Percentiles rank a stretch among this genome's conserved stretches.
Evolutionary conservation across 2,113 vertebrate species (phyloP).

Genomic region (Calonectris borealis): DNA sequence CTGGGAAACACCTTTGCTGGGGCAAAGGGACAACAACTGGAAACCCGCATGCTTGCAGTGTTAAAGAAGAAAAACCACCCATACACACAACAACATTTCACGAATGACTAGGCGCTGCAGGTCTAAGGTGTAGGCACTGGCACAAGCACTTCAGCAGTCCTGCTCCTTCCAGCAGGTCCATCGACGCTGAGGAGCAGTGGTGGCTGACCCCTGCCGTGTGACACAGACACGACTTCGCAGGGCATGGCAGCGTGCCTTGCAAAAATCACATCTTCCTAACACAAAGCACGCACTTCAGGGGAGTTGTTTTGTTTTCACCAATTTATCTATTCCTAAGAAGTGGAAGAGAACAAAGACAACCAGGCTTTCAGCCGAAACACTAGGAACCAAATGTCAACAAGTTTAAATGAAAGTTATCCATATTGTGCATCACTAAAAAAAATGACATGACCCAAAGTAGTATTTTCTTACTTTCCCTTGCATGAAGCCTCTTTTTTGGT

Average conservation of each 20-base stretch:
- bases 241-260: background rate
- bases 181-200: rapidly evolving
- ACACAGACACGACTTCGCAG: rapidly evolving
- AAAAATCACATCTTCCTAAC: background rate
- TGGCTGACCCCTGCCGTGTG: background rate
- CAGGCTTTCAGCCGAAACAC: background rate
- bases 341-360: background rate
- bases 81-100: background rate
- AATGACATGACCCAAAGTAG: background rate
- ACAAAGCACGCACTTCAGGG: background rate
- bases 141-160: rapidly evolving
- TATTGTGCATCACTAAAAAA: background rate
- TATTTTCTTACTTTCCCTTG: background rate
- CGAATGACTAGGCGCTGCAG: rapidly evolving
- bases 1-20: background rate
- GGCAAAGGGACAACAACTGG: background rate
- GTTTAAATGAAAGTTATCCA: background rate
- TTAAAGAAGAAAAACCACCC: background rate
- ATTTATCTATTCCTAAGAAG: background rate
- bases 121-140: background rate
- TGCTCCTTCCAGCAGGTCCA: background rate
- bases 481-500: background rate
- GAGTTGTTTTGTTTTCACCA: background rate
- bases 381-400: background rate
- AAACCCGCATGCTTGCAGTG: background rate